Conservation (phyloP, 2,113 vertebrate species). For the Pseudorhombus dupliciocellatus region DNA sequence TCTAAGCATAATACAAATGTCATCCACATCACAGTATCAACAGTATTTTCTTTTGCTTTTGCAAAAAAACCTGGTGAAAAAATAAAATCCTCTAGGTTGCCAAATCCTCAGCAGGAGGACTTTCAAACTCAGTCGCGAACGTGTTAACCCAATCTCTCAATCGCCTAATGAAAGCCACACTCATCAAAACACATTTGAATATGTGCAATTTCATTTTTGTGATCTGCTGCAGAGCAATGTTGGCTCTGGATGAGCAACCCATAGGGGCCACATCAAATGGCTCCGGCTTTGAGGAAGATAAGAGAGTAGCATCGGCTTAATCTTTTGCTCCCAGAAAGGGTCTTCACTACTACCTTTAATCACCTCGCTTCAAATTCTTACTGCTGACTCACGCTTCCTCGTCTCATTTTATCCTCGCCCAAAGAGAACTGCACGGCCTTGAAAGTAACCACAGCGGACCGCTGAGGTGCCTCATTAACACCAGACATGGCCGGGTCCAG, state of each 20-base stretch:
- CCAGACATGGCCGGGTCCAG: conserved; percentile 41
- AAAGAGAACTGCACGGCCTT: conserved; percentile 59
- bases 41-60: conserved; percentile 24
- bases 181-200: conserved; percentile 66
- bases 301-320: conserved; percentile 68
- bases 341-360: conserved; percentile 70
- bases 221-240: conserved; percentile 50
- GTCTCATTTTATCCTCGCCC: conserved; percentile 55
- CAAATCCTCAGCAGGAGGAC: conserved; percentile 47
- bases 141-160: conserved; percentile 60
- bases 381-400: conserved; percentile 63
- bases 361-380: conserved; percentile 65
- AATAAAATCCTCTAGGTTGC: conserved; percentile 19
- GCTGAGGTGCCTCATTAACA: conserved; percentile 68
- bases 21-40: conserved; percentile 18
- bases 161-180: conserved; percentile 60
- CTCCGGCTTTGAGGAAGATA: conserved; percentile 70
- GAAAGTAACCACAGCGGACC: conserved; percentile 62
- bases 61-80: conserved; percentile 26
- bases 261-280: conserved; percentile 68
- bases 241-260: conserved; percentile 41
- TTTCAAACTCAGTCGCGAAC: conserved; percentile 45
- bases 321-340: conserved; percentile 70
- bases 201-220: conserved; percentile 59
- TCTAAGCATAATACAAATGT: background rate